phyloP scores from a whole-genome alignment of 1,140 invertebrate species.

The Melipona quadrifasciata region DNA sequence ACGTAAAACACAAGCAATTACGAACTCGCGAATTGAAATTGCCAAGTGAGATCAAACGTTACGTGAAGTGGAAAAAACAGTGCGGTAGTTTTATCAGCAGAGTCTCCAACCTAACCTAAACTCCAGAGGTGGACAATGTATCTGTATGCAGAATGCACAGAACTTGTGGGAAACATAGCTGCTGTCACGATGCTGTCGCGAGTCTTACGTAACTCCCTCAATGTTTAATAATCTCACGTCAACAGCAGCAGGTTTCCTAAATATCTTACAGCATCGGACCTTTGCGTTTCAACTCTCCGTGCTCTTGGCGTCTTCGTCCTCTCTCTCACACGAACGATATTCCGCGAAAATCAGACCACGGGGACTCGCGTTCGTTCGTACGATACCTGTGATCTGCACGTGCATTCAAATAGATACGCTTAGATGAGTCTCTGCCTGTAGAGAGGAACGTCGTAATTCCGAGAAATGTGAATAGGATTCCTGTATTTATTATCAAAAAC shows the following conservation, averaged over 20 bases:
- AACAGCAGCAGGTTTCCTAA: background rate
- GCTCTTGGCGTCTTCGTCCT: background rate
- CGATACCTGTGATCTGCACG: no score
- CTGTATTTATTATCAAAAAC: no score
- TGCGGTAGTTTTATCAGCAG: background rate
- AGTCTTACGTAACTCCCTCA: conserved; percentile 12
- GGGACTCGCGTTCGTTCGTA: background rate
- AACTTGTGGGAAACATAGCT: background rate
- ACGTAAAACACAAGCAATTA: no score
- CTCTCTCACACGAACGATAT: background rate
- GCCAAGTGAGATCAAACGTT: background rate
- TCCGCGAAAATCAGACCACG: background rate
- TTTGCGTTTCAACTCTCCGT: background rate
- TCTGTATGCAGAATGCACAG: background rate
- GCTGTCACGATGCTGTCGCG: conserved; percentile 4
- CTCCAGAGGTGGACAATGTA: no score
- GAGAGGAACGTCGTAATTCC: no score
- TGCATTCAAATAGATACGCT: background rate
- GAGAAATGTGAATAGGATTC: no score
- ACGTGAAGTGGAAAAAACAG: background rate
- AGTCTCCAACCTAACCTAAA: background rate
- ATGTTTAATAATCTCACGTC: conserved; percentile 20
- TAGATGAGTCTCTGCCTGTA: background rate
- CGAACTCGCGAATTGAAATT: no score
- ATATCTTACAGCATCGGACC: background rate